These are phyloP conservation scores for Microtus richardsoni DNA, from an alignment of 2,113 vertebrate species.

Conservation along the genomic window DNA sequence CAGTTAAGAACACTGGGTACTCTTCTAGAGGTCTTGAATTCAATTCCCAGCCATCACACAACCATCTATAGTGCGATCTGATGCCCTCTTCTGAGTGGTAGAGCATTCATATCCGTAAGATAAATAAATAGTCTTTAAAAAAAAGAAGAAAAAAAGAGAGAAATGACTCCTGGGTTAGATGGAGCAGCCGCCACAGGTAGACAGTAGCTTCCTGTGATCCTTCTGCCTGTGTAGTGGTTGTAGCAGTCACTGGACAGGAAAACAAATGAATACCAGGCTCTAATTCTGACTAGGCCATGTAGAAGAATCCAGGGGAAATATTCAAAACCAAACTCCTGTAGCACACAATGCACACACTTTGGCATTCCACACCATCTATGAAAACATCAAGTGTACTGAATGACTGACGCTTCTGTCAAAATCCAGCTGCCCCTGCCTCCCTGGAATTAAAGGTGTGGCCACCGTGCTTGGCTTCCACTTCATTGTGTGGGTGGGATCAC, in stretches of 20 bases:
- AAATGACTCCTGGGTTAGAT: background rate
- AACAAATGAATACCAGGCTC: slow-evolving; percentile 25
- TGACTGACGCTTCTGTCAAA: background rate
- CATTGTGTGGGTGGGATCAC: too few species aligned
- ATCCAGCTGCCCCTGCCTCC: background rate
- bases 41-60: background rate
- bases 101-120: background rate
- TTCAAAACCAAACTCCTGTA: background rate
- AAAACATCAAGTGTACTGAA: background rate
- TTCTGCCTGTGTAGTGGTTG: background rate
- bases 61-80: background rate
- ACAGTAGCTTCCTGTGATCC: background rate
- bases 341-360: background rate
- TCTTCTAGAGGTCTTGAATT: background rate
- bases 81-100: background rate
- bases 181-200: background rate
- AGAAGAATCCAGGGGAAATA: background rate
- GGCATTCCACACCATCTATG: background rate
- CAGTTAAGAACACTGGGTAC: background rate
- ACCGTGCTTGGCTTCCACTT: background rate
- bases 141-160: background rate
- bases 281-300: slow-evolving; percentile 6
- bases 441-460: background rate
- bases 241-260: background rate
- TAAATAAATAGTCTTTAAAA: background rate